Evolutionary conservation across 23 tunicate species (phyloP).

Genomic region (Corella eumyota): DNA sequence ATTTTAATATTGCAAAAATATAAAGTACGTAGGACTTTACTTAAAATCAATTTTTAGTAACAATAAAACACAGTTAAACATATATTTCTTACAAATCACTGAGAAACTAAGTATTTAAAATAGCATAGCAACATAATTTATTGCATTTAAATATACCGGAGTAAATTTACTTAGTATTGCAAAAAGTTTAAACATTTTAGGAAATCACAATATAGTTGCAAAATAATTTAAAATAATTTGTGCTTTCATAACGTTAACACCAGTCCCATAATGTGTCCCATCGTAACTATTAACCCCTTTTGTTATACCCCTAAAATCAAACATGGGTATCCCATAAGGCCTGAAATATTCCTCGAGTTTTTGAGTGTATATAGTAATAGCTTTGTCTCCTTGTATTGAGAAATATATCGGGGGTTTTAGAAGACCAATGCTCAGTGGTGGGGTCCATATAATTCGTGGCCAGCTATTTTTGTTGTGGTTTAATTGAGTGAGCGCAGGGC

Average conservation of each 20-base stretch:
- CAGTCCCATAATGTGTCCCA: conserved; percentile 66
- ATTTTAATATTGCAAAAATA: too few species aligned
- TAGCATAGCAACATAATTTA: too few species aligned
- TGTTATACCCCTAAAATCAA: conserved; percentile 47
- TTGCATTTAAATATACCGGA: too few species aligned
- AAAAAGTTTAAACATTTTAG: too few species aligned
- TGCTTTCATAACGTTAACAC: conserved; percentile 62
- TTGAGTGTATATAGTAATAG: conserved; percentile 1
- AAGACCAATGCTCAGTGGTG: conserved; percentile 36
- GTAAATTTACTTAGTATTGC: too few species aligned
- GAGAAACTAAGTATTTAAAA: too few species aligned
- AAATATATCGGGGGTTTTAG: conserved; percentile 37
- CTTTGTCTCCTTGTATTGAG: conserved; percentile 25
- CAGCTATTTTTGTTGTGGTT: conserved; percentile 1
- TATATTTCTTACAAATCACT: too few species aligned
- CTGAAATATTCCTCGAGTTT: conserved; percentile 7
- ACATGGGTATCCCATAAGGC: conserved; percentile 7
- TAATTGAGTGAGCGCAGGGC: conserved; percentile 6
- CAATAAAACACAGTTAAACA: too few species aligned
- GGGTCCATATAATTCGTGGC: conserved; percentile 39
- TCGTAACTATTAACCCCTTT: conserved; percentile 41
- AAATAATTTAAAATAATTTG: conserved; percentile 57
- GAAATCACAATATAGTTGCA: conserved; percentile 1
- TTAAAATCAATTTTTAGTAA: too few species aligned
- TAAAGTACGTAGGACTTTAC: too few species aligned